Percentiles rank a stretch among this genome's conserved stretches.
Evolutionary conservation across 2,797 vertebrate genomes (phyloP).

Genomic region (Halcyon leucocephala): DNA sequence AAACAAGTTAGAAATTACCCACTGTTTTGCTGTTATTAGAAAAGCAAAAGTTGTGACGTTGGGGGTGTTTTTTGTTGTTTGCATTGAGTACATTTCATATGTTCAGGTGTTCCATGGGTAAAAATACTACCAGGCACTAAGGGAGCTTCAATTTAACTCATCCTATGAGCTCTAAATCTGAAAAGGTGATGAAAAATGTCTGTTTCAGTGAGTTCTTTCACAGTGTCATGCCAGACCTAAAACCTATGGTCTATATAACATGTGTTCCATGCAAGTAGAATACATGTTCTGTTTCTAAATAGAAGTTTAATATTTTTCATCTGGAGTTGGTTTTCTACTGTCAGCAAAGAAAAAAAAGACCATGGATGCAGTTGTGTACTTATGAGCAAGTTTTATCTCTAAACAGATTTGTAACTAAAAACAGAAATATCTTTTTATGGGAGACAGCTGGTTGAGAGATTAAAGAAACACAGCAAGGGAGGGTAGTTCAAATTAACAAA

Average conservation of each 20-base stretch:
- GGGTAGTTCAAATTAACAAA: constrained; percentile 80
- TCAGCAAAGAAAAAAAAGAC: constrained; percentile 56
- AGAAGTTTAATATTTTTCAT: constrained; percentile 75
- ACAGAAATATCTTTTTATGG: constrained; percentile 86
- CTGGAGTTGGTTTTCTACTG: constrained; percentile 74
- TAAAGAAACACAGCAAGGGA: constrained; percentile 78
- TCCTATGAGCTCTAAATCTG: background rate
- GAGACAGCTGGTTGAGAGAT: constrained; percentile 85
- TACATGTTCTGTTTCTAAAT: constrained; percentile 48
- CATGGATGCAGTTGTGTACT: constrained; percentile 78
- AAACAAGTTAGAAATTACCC: background rate
- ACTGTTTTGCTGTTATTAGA: background rate
- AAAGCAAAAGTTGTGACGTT: background rate
- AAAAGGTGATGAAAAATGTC: constrained; percentile 19
- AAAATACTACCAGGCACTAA: background rate
- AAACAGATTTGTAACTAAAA: constrained; percentile 87
- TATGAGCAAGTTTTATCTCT: constrained; percentile 82
- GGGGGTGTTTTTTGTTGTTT: background rate
- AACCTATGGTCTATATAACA: background rate
- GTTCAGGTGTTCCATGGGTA: background rate
- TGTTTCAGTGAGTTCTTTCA: background rate
- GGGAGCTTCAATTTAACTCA: background rate
- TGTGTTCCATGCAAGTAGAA: background rate
- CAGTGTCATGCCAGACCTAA: background rate
- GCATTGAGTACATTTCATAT: background rate